Conservation (phyloP, 2,113 vertebrate species). For the Cyphomyrus plagiostoma region DNA sequence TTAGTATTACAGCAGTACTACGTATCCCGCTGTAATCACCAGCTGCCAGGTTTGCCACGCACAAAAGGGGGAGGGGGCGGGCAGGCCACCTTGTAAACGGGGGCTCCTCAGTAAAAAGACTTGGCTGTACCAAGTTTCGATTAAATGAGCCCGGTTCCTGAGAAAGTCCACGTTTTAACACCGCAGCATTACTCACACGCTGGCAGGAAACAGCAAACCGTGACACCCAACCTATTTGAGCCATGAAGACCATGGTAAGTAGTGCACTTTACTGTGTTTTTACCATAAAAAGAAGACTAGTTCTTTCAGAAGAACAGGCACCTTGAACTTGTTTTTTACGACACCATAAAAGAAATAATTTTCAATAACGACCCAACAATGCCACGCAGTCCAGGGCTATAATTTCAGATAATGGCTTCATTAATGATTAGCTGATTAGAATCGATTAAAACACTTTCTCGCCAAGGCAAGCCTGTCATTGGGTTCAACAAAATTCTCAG, state of each 20-base stretch:
- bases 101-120: background rate
- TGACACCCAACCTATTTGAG: background rate
- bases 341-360: background rate
- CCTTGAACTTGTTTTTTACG: background rate
- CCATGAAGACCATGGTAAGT: slow-evolving; percentile 39
- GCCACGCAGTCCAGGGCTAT: background rate
- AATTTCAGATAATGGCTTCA: background rate
- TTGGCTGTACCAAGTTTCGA: background rate
- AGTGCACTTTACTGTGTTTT: slow-evolving; percentile 42
- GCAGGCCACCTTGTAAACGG: slow-evolving; percentile 48
- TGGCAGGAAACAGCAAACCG: background rate
- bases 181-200: background rate
- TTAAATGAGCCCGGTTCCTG: background rate
- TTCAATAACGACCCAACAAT: background rate
- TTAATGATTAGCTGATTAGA: slow-evolving; percentile 8
- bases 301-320: background rate
- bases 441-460: slow-evolving; percentile 12
- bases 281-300: background rate
- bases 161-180: background rate
- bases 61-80: slow-evolving; percentile 43
- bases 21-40: slow-evolving; percentile 52
- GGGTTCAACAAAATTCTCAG: background rate
- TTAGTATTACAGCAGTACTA: slow-evolving; percentile 46
- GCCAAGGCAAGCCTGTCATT: background rate
- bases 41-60: slow-evolving; percentile 45